Evolutionary conservation across 2,797 vertebrate genomes (phyloP), one percentile per base, ranked within the genome.

Genomic region (Linurgus olivaceus): DNA sequence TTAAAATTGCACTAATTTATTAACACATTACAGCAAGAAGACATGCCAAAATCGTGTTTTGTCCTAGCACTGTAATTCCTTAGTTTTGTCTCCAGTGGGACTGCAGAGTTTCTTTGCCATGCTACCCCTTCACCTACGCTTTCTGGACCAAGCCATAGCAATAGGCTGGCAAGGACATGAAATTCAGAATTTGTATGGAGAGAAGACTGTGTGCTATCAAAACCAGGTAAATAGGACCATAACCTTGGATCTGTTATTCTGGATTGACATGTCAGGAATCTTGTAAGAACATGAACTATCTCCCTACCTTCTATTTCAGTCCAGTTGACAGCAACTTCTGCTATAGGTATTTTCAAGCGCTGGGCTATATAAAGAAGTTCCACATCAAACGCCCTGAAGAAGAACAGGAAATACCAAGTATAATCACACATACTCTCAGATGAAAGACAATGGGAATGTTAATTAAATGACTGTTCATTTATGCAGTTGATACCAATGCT

Each of bases 321-420:
- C 99, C 99, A 99, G 97, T 99, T 99, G 90, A 99, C 99, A 20
- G 99, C 99, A 96, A 99, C 98, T 97, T 99, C 99, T 79, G 98
- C 98, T 96, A 99, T 96, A 93, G 99, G 99, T 96, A 99, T 99
- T 95, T 98, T 98, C 87, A 99, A 98, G 90, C 97, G 97, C 97
- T 99, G 99, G 77, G 99, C 99, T 68, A 99, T 99, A 84, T 99
- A 99, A 57, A 99, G 98, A 47, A 99, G 98, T 96, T 99, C 99
- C 96, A 99, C 99, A 57, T 99, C 99, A 98, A 99, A 99, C 0
- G 99, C 99, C 99, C 99, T 99, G 95, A n/a, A 97, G 80, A 42
- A 93, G 82, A 97, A 95, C 28, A 94, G 52, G 45, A 96, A 96
- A 94, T 21, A 93, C 15, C 68, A 96, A 91, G 96, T n/a, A 82